phyloP scores from a whole-genome alignment of 2,797 vertebrate genomes.

The Serranus cabrilla region DNA sequence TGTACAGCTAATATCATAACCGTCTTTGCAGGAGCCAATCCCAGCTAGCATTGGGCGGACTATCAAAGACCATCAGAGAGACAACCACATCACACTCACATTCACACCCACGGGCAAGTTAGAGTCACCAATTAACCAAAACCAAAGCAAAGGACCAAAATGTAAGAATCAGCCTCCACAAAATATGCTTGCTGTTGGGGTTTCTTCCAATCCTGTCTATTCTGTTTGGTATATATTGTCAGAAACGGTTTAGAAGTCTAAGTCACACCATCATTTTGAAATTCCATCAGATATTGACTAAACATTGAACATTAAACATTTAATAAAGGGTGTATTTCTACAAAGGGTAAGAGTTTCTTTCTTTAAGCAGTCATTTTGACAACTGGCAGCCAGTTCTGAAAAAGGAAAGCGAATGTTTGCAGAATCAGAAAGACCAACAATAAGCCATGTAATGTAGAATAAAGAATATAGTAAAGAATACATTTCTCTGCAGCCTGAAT shows the following conservation, averaged over 20 bases:
- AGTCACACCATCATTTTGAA: neutral
- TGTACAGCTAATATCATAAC: no score
- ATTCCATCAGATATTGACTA: conserved; percentile 8
- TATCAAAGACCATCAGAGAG: no score
- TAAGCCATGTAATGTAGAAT: neutral
- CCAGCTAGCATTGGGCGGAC: no score
- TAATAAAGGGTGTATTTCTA: neutral
- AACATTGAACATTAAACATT: neutral
- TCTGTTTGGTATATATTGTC: neutral
- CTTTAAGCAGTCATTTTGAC: neutral
- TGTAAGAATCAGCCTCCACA: neutral
- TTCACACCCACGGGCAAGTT: no score
- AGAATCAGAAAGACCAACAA: neutral
- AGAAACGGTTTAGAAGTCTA: neutral
- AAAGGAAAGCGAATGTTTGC: neutral
- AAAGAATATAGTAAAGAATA: no score
- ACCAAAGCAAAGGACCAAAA: neutral
- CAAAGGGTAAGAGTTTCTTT: neutral
- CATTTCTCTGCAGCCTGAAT: neutral
- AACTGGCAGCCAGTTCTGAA: neutral
- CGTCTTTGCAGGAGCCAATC: no score
- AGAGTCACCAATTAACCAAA: no score
- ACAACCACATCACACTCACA: no score
- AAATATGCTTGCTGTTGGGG: neutral
- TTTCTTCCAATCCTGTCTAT: conserved; percentile 1